Conservation (phyloP, 2,888 invertebrate species). For the Bruchidius siliquastri region DNA sequence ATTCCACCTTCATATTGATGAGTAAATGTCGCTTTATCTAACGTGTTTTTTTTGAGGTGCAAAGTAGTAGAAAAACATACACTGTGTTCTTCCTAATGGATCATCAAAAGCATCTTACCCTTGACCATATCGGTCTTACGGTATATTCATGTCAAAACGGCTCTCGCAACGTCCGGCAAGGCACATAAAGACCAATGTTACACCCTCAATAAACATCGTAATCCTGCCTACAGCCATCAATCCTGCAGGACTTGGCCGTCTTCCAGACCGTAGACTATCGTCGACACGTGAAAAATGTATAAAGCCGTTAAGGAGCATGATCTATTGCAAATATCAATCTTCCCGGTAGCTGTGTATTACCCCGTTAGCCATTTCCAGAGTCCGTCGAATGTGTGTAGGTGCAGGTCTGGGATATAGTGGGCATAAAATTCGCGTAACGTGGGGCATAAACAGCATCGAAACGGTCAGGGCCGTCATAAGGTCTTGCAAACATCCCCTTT, state of each 20-base stretch:
- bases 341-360: neutral
- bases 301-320: constrained; percentile 7
- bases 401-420: neutral
- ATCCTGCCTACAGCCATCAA: constrained; percentile 2
- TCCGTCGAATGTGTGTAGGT: neutral
- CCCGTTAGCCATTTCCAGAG: neutral
- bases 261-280: constrained; percentile 4
- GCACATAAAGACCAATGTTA: neutral
- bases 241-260: constrained; percentile 3
- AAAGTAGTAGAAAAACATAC: no score
- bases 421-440: constrained; percentile 5
- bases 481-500: no score
- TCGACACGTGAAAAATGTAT: constrained; percentile 4
- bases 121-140: neutral
- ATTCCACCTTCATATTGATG: no score
- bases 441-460: constrained; percentile 1
- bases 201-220: neutral
- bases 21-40: no score
- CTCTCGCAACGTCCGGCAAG: neutral
- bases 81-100: no score
- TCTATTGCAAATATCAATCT: constrained; percentile 8
- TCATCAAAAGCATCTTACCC: neutral
- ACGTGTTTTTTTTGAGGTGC: no score
- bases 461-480: neutral
- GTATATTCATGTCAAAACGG: neutral